phyloP scores from a whole-genome alignment of 2,113 vertebrate genomes.

The Leptobrachium leishanense region DNA sequence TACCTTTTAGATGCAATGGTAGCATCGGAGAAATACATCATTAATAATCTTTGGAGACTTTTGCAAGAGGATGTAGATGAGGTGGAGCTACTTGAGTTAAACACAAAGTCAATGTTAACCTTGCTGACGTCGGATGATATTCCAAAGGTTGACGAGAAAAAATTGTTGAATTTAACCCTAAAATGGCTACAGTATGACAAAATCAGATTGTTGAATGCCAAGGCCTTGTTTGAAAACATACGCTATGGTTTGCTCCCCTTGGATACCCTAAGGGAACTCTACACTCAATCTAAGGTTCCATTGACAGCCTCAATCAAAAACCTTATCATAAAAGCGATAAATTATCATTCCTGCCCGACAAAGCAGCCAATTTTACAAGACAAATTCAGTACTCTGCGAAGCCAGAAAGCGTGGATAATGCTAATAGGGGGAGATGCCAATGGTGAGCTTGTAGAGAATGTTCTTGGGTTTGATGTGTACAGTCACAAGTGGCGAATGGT shows the following conservation, averaged over 20 bases:
- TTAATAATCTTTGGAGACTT: slow-evolving; percentile 71
- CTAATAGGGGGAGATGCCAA: slow-evolving; percentile 71
- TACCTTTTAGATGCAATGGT: slow-evolving; percentile 68
- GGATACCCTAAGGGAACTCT: slow-evolving; percentile 65
- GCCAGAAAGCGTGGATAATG: slow-evolving; percentile 69
- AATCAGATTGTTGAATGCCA: slow-evolving; percentile 67
- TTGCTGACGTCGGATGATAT: slow-evolving; percentile 77
- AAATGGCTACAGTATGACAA: slow-evolving; percentile 82
- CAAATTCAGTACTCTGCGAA: slow-evolving; percentile 75
- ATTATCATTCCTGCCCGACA: slow-evolving; percentile 78
- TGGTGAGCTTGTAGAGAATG: slow-evolving; percentile 66
- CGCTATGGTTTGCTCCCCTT: slow-evolving; percentile 76
- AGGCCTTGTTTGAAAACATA: slow-evolving; percentile 76
- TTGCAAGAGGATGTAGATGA: slow-evolving; percentile 61
- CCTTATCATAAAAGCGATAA: slow-evolving; percentile 83
- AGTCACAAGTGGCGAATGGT: slow-evolving; percentile 73
- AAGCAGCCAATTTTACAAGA: slow-evolving; percentile 82
- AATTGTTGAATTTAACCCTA: slow-evolving; percentile 74
- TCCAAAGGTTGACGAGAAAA: slow-evolving; percentile 72
- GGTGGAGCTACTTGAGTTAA: slow-evolving; percentile 76
- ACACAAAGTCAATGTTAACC: slow-evolving; percentile 71
- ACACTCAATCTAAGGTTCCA: slow-evolving; percentile 67
- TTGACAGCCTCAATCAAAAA: slow-evolving; percentile 76
- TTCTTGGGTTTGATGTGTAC: slow-evolving; percentile 78
- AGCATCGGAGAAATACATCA: slow-evolving; percentile 74